A percentile compares a stretch with the other conserved stretches of the same genome.
Evolutionary conservation across 2,113 vertebrate genomes (phyloP).

Genomic region (Heterotilapia buettikoferi): DNA sequence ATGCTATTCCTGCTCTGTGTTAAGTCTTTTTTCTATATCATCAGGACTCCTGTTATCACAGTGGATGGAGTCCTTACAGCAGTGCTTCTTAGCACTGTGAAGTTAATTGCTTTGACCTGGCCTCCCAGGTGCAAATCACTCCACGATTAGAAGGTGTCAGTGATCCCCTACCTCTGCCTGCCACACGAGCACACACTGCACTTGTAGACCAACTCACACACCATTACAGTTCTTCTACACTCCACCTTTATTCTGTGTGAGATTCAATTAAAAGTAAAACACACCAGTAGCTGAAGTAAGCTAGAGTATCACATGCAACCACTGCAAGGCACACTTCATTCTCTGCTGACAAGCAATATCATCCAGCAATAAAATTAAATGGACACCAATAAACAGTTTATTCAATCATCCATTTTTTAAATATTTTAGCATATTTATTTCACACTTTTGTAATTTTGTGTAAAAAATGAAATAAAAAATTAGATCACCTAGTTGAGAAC

Average conservation of each 20-base stretch:
- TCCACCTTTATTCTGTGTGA: slow-evolving; percentile 15
- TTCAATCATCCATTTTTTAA: accelerated
- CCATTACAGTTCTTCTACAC: not conserved
- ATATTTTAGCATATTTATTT: not conserved
- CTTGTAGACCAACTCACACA: not conserved
- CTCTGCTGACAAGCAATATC: not conserved
- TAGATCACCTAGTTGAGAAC: not conserved
- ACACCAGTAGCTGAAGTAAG: not conserved
- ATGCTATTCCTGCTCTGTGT: not conserved
- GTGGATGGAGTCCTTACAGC: not conserved
- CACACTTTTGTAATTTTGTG: not conserved
- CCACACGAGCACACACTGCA: no score
- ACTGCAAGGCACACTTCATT: not conserved
- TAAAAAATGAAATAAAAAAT: not conserved
- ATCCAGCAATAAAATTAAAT: not conserved
- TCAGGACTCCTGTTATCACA: not conserved
- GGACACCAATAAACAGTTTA: not conserved
- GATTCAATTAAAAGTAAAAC: slow-evolving; percentile 27
- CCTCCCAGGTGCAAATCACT: slow-evolving; percentile 3
- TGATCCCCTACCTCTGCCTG: not conserved
- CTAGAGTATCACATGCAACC: not conserved
- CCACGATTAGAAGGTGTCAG: not conserved
- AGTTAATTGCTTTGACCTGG: slow-evolving; percentile 31
- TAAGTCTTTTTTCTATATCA: not conserved
- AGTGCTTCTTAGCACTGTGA: not conserved